phyloP scores from a whole-genome alignment of 2,888 invertebrate genomes.

The Ophion costatus region DNA sequence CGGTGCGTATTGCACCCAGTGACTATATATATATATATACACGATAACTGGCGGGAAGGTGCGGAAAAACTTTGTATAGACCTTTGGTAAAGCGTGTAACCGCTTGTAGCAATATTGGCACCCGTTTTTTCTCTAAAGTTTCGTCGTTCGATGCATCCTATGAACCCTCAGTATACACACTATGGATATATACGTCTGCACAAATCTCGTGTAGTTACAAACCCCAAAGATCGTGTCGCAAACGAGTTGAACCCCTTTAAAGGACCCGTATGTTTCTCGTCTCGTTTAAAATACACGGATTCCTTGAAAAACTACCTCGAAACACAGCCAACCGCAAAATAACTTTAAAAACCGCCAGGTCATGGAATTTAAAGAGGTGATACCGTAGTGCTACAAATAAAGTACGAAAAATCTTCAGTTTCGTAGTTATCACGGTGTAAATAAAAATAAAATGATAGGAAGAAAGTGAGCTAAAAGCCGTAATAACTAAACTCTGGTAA shows the following conservation, averaged over 20 bases:
- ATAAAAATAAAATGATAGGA: not conserved
- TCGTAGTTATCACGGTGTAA: not conserved
- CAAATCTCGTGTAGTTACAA: constrained; percentile 6
- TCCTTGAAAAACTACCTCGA: not conserved
- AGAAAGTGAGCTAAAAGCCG: not conserved
- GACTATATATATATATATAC: not conserved
- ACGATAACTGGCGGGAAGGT: constrained; percentile 4
- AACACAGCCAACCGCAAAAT: not conserved
- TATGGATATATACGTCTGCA: not conserved
- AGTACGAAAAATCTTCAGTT: not conserved
- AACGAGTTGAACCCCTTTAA: constrained; percentile 7
- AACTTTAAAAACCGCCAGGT: not conserved
- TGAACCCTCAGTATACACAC: not conserved
- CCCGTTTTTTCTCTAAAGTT: constrained; percentile 37
- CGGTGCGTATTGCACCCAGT: constrained; percentile 6
- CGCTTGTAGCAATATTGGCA: constrained; percentile 37
- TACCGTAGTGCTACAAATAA: not conserved
- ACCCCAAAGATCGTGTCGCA: constrained; percentile 9
- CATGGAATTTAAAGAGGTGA: not conserved
- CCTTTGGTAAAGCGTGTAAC: not conserved
- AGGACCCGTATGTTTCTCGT: not conserved
- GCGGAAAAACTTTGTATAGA: constrained; percentile 35
- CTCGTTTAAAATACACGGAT: not conserved
- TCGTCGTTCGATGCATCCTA: constrained; percentile 5
- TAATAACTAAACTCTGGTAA: not conserved